Percentiles rank a stretch among this genome's conserved stretches.
These are phyloP conservation scores for Atherinosoma microstoma DNA, from an alignment of 2,797 vertebrate species.

Conservation along the genomic window DNA sequence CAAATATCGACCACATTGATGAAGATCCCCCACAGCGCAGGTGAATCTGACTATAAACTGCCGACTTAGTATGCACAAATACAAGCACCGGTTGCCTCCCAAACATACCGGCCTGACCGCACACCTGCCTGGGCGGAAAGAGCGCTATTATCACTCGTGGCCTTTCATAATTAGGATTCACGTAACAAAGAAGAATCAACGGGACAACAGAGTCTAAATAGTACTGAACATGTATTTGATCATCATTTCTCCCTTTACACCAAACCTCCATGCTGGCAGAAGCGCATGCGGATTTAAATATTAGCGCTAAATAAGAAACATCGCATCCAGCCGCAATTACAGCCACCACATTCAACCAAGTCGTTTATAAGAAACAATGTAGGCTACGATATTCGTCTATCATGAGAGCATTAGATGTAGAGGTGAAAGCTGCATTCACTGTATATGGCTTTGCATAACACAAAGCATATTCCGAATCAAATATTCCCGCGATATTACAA, in stretches of 20 bases:
- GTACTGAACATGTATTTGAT: neutral
- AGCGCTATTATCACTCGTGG: slow-evolving; percentile 24
- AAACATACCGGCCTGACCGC: slow-evolving; percentile 21
- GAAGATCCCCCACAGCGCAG: slow-evolving; percentile 64
- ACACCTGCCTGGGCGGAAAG: slow-evolving; percentile 40
- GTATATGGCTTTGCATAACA: slow-evolving; percentile 45
- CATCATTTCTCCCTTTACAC: neutral
- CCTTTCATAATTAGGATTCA: slow-evolving; percentile 38
- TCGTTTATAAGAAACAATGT: slow-evolving; percentile 1
- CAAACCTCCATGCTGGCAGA: slow-evolving; percentile 2
- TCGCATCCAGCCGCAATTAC: neutral
- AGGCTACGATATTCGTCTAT: neutral
- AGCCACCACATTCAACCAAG: slow-evolving; percentile 2
- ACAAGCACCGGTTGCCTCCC: slow-evolving; percentile 45
- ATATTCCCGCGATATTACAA: slow-evolving; percentile 83
- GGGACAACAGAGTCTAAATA: slow-evolving; percentile 11
- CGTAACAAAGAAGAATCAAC: slow-evolving; percentile 50
- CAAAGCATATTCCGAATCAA: slow-evolving; percentile 74
- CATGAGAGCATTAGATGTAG: neutral
- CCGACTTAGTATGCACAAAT: slow-evolving; percentile 49
- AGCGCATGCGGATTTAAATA: slow-evolving; percentile 41
- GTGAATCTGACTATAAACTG: slow-evolving; percentile 57
- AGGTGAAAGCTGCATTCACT: slow-evolving; percentile 26
- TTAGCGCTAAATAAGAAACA: neutral
- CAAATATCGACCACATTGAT: slow-evolving; percentile 80